Conservation (phyloP, 2,113 vertebrate genomes). For the Centropus unirufus region DNA sequence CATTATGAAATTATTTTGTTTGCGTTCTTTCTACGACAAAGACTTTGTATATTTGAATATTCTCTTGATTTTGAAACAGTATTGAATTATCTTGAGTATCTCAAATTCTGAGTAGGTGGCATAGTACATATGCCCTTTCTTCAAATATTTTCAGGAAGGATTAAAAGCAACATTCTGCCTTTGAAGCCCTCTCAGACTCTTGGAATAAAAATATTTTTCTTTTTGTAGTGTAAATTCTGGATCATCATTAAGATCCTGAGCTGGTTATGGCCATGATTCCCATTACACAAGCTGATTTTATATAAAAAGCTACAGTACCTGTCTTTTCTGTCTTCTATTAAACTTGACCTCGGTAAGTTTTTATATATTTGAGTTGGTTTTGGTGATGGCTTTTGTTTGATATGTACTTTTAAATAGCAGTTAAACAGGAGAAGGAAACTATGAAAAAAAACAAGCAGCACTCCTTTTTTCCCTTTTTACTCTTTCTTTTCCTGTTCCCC, state of each 20-base stretch:
- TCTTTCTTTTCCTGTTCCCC: neutral
- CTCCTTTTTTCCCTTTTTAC: neutral
- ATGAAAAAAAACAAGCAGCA: neutral
- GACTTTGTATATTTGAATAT: neutral
- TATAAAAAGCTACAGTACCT: neutral
- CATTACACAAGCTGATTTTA: neutral
- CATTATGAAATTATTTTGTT: neutral
- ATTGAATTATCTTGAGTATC: neutral
- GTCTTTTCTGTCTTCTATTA: neutral
- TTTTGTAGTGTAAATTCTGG: neutral
- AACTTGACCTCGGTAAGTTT: neutral
- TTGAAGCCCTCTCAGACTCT: neutral
- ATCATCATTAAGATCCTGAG: neutral
- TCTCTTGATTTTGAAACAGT: neutral
- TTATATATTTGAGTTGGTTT: neutral
- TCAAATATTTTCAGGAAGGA: neutral
- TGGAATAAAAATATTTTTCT: neutral
- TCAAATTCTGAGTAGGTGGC: neutral
- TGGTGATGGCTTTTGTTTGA: accelerated
- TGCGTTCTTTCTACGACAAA: neutral
- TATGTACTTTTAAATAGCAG: neutral
- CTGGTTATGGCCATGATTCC: neutral
- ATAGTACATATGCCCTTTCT: neutral
- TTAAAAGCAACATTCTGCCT: neutral
- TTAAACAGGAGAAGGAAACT: neutral